Evolutionary conservation across 2,888 invertebrate genomes (phyloP), one percentile per base, ranked within the genome.

Genomic region (Lymantria dispar): DNA sequence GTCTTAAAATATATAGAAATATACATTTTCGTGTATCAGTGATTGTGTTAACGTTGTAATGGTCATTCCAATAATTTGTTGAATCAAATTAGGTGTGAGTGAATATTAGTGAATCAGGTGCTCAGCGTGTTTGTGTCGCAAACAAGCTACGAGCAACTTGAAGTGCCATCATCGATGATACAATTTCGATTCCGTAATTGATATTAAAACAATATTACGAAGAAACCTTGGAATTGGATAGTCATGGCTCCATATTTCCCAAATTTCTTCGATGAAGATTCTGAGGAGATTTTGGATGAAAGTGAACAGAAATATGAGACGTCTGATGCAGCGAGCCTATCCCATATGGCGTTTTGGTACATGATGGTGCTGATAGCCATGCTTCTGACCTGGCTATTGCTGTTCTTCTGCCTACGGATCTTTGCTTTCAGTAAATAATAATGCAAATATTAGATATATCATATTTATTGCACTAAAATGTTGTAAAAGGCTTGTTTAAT

Each of bases 291-390:
- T 9, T 40, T 10, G 3, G 40, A 40, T 14, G 14, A 40, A 8
- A 13, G 14, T 14, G 40, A 40, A 3, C 50, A 61, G 7, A 68
- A 65, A 11, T 58, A 63, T 2, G 73, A 71, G 2, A 58, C 52
- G 0, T 56, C 50, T 0, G 70, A 67, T n/a, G 60, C 74, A 0
- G 44, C 60, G 0, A 64, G 53, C 7, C 44, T 85, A 12, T 70
- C 70, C 0, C 65, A 85, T 22, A 79, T 88, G 76, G 78, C 85
- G 0, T 77, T 88, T 41, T 89, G 85, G 86, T 90, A 90, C 52
- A 74, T 83, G 73, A 61, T 87, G 3, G 72, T 83, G 8, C 61
- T 90, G 46, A 48, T 88, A 0, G 67, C 56, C 3, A 78, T 90
- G 80, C 64, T 90, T 45, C 50, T 89, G 0, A 63, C 75, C 0